These are phyloP conservation scores for Nephila pilipes DNA, from an alignment of 1,140 invertebrate species.

Conservation along the genomic window DNA sequence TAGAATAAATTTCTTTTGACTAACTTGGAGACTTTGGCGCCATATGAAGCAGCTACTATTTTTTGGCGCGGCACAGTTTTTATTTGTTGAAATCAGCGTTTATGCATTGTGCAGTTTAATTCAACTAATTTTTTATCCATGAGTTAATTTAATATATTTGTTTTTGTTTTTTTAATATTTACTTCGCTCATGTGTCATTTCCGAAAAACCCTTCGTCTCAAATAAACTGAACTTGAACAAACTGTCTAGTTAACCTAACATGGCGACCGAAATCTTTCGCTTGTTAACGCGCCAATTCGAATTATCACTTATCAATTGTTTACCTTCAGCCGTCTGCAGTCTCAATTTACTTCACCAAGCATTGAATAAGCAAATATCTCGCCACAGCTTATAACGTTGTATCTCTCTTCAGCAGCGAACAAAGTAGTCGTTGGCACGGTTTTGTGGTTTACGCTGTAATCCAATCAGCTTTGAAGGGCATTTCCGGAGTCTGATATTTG, in stretches of 20 bases:
- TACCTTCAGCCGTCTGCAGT: background rate
- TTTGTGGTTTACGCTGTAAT: conserved; percentile 46
- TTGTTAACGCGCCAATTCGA: background rate
- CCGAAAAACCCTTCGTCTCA: background rate
- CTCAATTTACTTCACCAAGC: background rate
- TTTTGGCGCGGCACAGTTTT: no score
- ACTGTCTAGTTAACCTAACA: no score
- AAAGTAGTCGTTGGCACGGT: conserved; percentile 40
- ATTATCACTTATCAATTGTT: conserved; percentile 34
- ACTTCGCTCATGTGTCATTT: no score
- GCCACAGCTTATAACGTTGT: background rate
- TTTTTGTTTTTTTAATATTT: no score
- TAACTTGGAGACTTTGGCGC: no score
- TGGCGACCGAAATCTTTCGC: background rate
- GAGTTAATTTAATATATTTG: no score
- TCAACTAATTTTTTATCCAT: no score
- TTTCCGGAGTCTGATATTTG: conserved; percentile 61
- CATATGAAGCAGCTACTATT: no score
- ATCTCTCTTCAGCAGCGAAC: background rate
- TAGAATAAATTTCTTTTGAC: no score
- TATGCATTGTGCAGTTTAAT: no score
- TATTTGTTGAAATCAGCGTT: no score
- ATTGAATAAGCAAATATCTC: conserved; percentile 38
- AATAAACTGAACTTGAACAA: no score
- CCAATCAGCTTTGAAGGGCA: conserved; percentile 48